A percentile compares a stretch with the other conserved stretches of the same genome.
Evolutionary conservation across 2,797 vertebrate species (phyloP).

Genomic region (Manis javanica): DNA sequence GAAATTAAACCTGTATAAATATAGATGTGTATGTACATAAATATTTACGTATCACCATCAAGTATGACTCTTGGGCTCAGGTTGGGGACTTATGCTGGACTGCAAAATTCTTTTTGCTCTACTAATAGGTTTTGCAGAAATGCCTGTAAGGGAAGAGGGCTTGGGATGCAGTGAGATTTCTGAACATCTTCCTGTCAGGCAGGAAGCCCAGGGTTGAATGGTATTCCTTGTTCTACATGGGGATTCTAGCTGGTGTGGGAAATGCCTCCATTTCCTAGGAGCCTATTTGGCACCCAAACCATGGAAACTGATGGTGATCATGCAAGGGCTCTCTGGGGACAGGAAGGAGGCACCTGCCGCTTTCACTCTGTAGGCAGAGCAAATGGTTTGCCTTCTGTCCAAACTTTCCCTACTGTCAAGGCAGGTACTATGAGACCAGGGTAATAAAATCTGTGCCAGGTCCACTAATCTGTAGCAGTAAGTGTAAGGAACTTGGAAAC

Average conservation of each 20-base stretch:
- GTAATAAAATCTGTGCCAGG: constrained; percentile 84
- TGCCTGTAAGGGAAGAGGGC: neutral
- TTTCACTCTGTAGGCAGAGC: neutral
- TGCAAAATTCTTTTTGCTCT: neutral
- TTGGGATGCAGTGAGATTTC: neutral
- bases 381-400: neutral
- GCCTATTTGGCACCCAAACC: neutral
- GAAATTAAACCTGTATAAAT: neutral
- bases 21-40: neutral
- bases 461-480: constrained; percentile 66
- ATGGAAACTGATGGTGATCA: neutral
- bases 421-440: constrained; percentile 40
- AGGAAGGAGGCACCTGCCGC: neutral
- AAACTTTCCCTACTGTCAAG: neutral
- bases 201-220: neutral
- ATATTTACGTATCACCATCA: neutral
- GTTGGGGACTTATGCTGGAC: neutral
- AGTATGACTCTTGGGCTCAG: neutral
- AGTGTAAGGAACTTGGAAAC: constrained; percentile 72
- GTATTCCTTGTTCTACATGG: neutral
- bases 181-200: neutral
- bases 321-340: neutral
- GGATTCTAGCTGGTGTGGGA: neutral
- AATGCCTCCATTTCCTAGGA: neutral
- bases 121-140: constrained; percentile 23